Percentiles rank a stretch among this genome's conserved stretches.
phyloP scores from a whole-genome alignment of 2,888 invertebrate genomes.

The Apodemia mormo region DNA sequence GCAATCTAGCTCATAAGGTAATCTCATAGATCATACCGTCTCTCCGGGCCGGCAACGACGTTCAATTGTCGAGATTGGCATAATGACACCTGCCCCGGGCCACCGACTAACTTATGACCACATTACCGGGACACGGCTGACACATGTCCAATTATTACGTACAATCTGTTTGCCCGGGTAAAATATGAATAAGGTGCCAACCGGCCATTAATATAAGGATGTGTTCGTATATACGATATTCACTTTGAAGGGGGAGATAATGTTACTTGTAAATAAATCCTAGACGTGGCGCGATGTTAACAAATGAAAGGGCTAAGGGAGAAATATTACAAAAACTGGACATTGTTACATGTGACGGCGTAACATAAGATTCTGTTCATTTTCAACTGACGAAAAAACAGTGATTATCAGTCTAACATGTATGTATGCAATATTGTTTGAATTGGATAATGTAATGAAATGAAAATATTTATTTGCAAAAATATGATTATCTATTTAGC shows the following conservation, averaged over 20 bases:
- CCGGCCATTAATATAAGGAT: conserved; percentile 55
- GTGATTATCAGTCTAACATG: too few species aligned
- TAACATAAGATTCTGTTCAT: conserved; percentile 45
- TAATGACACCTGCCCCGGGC: conserved; percentile 70
- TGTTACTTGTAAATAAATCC: conserved; percentile 73
- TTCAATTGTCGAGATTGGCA: conserved; percentile 73
- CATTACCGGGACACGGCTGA: conserved; percentile 76
- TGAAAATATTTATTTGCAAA: too few species aligned
- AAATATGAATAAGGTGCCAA: conserved; percentile 70
- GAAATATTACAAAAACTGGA: conserved; percentile 74
- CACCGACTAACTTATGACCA: conserved; percentile 70
- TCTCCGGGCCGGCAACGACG: conserved; percentile 46
- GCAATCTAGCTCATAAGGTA: conserved; percentile 62
- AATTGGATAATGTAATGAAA: too few species aligned
- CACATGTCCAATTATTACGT: conserved; percentile 78
- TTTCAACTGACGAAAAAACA: background rate
- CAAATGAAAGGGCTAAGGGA: conserved; percentile 65
- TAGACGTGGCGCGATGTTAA: conserved; percentile 52
- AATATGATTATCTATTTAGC: too few species aligned
- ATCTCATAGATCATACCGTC: conserved; percentile 65
- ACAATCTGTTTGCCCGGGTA: conserved; percentile 72
- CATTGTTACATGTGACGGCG: conserved; percentile 52
- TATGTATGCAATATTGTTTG: too few species aligned
- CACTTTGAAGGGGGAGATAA: conserved; percentile 69
- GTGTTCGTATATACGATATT: conserved; percentile 28